phyloP scores from a whole-genome alignment of 2,113 vertebrate genomes.

The Tretioscincus oriximinensis region DNA sequence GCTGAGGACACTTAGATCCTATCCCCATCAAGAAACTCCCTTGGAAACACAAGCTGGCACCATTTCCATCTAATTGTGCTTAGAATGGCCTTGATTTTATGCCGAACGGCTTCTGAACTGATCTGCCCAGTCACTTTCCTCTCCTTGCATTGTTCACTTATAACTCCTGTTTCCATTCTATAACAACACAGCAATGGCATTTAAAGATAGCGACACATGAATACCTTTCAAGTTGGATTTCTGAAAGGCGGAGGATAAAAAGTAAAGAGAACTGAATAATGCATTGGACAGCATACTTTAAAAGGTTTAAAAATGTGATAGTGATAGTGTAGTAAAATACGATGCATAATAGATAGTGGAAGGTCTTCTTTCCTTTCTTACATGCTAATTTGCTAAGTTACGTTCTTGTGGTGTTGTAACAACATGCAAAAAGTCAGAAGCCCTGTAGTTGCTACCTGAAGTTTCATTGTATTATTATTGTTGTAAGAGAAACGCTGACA shows the following conservation, averaged over 20 bases:
- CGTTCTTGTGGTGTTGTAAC: neutral
- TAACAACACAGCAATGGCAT: conserved; percentile 8
- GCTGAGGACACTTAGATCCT: no score
- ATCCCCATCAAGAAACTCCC: no score
- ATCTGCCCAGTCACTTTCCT: neutral
- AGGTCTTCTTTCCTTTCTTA: neutral
- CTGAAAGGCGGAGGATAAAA: conserved; percentile 5
- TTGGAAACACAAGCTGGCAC: neutral
- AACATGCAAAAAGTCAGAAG: neutral
- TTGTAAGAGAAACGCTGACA: neutral
- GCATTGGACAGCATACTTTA: neutral
- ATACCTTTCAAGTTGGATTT: conserved; percentile 18
- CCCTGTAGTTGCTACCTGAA: neutral
- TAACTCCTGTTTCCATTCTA: conserved; percentile 2
- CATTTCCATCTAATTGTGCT: neutral
- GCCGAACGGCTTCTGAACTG: neutral
- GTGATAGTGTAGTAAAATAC: conserved; percentile 2
- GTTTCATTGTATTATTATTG: neutral
- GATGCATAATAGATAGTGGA: neutral
- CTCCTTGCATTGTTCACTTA: conserved; percentile 2
- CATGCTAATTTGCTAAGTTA: neutral
- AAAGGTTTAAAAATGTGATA: conserved; percentile 25
- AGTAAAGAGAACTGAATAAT: conserved; percentile 6
- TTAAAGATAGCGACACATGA: conserved; percentile 12
- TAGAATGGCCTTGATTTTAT: neutral